Percentiles rank a stretch among this genome's conserved stretches.
phyloP scores from a whole-genome alignment of 2,888 invertebrate species.

The Campopleginae sp. region DNA sequence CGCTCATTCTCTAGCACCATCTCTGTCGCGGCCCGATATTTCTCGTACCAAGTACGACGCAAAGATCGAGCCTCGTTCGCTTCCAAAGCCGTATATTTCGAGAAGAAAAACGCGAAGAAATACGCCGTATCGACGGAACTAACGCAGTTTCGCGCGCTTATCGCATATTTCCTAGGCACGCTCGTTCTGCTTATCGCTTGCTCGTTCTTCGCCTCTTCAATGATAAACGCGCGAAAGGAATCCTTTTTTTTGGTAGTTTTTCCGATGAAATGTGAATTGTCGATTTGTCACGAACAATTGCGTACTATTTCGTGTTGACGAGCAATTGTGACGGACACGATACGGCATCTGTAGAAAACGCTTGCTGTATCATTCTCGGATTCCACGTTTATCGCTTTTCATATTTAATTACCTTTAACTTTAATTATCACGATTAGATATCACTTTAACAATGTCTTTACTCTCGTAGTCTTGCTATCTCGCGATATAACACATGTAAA shows the following conservation, averaged over 20 bases:
- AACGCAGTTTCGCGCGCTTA: constrained; percentile 28
- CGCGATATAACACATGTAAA: constrained; percentile 1
- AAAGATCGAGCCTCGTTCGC: constrained; percentile 66
- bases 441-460: not conserved
- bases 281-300: not conserved
- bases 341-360: not conserved
- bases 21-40: constrained; percentile 17
- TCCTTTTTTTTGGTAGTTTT: not conserved
- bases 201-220: not conserved
- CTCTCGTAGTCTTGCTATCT: not conserved
- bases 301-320: not conserved
- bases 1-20: not conserved
- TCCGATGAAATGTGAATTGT: not conserved
- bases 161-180: not conserved
- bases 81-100: constrained; percentile 21
- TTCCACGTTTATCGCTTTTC: not conserved
- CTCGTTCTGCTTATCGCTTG: not conserved
- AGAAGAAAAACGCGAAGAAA: constrained; percentile 52
- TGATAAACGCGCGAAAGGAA: not conserved
- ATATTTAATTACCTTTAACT: not conserved
- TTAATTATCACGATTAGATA: not conserved
- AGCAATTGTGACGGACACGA: not conserved
- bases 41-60: constrained; percentile 57
- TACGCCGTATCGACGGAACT: constrained; percentile 57
- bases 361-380: not conserved